Evolutionary conservation across 2,797 vertebrate species (phyloP).

Genomic region (Iguana delicatissima): DNA sequence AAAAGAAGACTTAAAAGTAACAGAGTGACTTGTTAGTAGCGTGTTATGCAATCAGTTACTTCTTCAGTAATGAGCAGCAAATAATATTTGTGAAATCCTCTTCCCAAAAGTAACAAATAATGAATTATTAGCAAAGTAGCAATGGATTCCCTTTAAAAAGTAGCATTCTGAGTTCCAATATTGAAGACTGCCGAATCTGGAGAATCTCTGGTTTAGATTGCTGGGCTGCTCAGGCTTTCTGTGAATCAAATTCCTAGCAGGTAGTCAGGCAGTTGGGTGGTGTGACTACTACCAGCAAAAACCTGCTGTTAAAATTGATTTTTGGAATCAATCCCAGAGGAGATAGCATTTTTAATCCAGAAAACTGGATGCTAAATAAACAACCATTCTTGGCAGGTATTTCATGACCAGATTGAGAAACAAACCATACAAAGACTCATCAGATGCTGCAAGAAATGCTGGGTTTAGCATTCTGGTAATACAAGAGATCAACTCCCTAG

Average conservation of each 20-base stretch:
- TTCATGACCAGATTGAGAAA: slow-evolving; percentile 16
- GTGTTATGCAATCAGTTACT: no score
- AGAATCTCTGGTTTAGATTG: neutral
- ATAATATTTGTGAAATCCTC: no score
- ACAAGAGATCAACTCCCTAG: neutral
- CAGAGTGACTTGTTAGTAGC: no score
- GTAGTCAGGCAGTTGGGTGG: neutral
- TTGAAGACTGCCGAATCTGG: no score
- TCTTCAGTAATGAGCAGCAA: no score
- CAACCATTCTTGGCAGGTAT: slow-evolving; percentile 10
- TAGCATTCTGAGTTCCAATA: no score
- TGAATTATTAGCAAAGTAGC: no score
- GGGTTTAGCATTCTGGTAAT: neutral
- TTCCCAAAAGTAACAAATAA: no score
- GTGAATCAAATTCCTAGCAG: neutral
- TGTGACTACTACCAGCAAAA: neutral
- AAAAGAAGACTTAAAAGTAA: no score
- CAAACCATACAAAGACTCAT: neutral
- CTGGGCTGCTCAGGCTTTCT: neutral
- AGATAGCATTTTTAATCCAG: slow-evolving; percentile 5
- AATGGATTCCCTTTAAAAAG: no score
- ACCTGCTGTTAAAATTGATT: neutral
- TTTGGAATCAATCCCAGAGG: slow-evolving; percentile 24
- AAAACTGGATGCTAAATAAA: slow-evolving; percentile 31
- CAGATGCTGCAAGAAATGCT: neutral